phyloP scores from a whole-genome alignment of 2,113 vertebrate species.

The Phasianus colchicus region DNA sequence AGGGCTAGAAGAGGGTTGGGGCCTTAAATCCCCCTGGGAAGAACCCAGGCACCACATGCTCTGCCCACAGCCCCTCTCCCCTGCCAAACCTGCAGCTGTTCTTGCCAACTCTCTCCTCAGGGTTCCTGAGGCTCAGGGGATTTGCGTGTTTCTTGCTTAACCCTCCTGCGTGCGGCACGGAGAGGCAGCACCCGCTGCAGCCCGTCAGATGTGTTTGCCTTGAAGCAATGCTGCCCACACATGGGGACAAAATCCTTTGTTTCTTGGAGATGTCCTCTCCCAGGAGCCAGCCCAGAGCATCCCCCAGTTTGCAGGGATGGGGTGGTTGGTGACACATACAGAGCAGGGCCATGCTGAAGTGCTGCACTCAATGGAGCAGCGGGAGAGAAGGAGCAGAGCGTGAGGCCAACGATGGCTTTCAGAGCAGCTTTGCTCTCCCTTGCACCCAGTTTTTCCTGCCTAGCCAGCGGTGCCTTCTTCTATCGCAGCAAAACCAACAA shows the following conservation, averaged over 20 bases:
- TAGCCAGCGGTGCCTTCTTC: not conserved
- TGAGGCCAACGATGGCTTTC: not conserved
- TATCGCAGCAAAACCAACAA: not conserved
- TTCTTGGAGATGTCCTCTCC: not conserved
- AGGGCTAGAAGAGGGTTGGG: accelerated
- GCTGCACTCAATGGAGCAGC: not conserved
- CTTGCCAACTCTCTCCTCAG: not conserved
- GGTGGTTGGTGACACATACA: too few relatives aligned
- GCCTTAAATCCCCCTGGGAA: not conserved
- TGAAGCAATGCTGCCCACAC: not conserved
- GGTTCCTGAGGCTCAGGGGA: not conserved
- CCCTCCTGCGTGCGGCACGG: not conserved
- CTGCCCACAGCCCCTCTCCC: not conserved
- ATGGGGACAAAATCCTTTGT: not conserved
- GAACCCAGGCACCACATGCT: not conserved
- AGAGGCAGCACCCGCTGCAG: not conserved
- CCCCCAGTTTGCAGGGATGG: not conserved
- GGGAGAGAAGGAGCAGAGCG: not conserved
- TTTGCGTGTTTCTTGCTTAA: slow-evolving; percentile 4
- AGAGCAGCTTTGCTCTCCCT: not conserved
- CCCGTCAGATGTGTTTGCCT: not conserved
- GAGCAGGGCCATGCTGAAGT: too few relatives aligned
- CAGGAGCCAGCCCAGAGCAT: not conserved
- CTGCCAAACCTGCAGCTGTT: not conserved
- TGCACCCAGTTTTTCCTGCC: not conserved